These are phyloP conservation scores for Myrmecophaga tridactyla DNA, from an alignment of 2,113 vertebrate species.

Conservation along the genomic window DNA sequence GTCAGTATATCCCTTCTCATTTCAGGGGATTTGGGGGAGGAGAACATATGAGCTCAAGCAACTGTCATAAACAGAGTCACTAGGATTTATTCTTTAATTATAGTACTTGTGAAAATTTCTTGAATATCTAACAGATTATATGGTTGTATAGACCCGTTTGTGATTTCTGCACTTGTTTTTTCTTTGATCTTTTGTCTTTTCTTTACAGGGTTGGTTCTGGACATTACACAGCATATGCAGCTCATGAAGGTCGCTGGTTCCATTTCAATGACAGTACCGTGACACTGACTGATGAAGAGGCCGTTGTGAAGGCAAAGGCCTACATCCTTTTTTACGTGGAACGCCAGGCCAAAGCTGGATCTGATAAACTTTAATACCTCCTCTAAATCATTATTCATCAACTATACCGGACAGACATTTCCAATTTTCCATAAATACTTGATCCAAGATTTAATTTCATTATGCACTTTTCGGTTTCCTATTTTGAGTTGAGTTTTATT, in stretches of 20 bases:
- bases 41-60: not conserved
- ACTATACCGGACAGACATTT: conserved; percentile 83
- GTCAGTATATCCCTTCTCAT: not conserved
- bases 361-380: conserved; percentile 88
- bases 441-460: conserved; percentile 87
- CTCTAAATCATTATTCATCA: conserved; percentile 74
- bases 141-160: not conserved
- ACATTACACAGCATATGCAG: conserved; percentile 96
- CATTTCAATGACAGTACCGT: conserved; percentile 99
- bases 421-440: conserved; percentile 86
- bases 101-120: not conserved
- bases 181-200: not conserved
- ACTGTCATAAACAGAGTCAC: not conserved
- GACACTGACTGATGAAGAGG: conserved; percentile 92
- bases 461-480: conserved; percentile 88
- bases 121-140: not conserved
- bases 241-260: conserved; percentile 94
- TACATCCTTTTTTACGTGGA: conserved; percentile 98
- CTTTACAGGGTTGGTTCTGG: conserved; percentile 93
- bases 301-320: conserved; percentile 96
- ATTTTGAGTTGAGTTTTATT: conserved; percentile 84
- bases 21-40: not conserved
- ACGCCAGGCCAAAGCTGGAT: conserved; percentile 83
- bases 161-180: not conserved
- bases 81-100: not conserved